Conservation (phyloP, 2,113 vertebrate species). For the Oncorhynchus mykiss region DNA sequence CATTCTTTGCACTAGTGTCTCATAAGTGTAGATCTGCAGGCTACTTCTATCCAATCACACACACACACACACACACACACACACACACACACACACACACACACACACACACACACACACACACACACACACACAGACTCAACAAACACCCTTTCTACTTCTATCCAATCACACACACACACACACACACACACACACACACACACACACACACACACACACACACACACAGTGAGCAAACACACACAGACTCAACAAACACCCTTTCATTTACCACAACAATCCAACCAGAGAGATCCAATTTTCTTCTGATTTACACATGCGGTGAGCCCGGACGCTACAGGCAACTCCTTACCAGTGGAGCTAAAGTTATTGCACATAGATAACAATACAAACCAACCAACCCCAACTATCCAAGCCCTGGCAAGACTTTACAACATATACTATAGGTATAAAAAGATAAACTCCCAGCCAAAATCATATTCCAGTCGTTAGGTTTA, state of each 20-base stretch:
- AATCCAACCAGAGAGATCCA: constrained; percentile 50
- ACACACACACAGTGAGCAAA: constrained; percentile 13
- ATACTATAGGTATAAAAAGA: not conserved
- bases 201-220: constrained; percentile 2
- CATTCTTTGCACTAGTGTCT: too few relatives aligned
- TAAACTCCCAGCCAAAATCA: not conserved
- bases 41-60: too few relatives aligned
- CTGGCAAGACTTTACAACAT: not conserved
- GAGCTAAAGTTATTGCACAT: constrained; percentile 11
- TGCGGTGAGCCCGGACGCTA: constrained; percentile 29
- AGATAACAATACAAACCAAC: constrained; percentile 33
- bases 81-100: too few relatives aligned
- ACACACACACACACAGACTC: constrained; percentile 2
- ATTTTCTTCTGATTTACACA: constrained; percentile 55
- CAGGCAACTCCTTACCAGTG: constrained; percentile 29
- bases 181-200: too few relatives aligned
- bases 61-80: too few relatives aligned
- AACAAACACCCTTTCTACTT: constrained; percentile 33
- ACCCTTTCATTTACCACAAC: constrained; percentile 53
- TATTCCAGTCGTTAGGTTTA: not conserved
- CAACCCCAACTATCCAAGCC: not conserved
- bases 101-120: too few relatives aligned
- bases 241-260: constrained; percentile 19
- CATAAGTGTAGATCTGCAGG: too few relatives aligned
- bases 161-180: too few relatives aligned